These are phyloP conservation scores for Bombus fervidus DNA, from an alignment of 1,140 invertebrate species.

Conservation along the genomic window DNA sequence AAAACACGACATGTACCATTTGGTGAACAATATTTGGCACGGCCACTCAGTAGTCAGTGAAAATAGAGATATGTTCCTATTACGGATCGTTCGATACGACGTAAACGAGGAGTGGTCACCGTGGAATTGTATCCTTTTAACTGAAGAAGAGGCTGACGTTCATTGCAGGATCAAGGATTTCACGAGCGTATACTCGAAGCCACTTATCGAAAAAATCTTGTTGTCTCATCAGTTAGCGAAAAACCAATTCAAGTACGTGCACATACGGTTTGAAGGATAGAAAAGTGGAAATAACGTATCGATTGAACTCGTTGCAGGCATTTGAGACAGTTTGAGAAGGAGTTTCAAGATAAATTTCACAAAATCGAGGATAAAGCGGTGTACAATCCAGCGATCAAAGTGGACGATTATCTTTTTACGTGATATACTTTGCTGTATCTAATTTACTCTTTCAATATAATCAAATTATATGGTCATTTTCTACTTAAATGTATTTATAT, in stretches of 20 bases:
- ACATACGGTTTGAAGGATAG: background rate
- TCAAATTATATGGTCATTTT: background rate
- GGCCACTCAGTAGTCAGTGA: conserved; percentile 86
- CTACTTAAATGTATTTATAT: background rate
- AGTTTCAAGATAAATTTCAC: conserved; percentile 56
- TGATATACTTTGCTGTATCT: background rate
- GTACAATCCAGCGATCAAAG: conserved; percentile 47
- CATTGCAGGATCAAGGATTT: conserved; percentile 77
- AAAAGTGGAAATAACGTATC: background rate
- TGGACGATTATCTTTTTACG: conserved; percentile 19
- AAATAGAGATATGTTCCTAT: conserved; percentile 82
- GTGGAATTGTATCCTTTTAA: conserved; percentile 89
- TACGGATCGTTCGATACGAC: conserved; percentile 85
- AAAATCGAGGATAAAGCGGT: conserved; percentile 43
- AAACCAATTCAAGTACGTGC: conserved; percentile 67
- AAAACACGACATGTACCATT: conserved; percentile 85
- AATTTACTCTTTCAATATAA: background rate
- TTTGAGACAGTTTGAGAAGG: conserved; percentile 58
- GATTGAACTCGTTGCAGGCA: conserved; percentile 36
- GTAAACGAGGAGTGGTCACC: conserved; percentile 86
- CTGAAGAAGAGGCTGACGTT: conserved; percentile 85
- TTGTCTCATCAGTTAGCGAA: conserved; percentile 71
- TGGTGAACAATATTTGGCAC: conserved; percentile 87
- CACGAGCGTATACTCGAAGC: conserved; percentile 67
- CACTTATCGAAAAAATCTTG: conserved; percentile 65